These are phyloP conservation scores for Pygmarrhopalites habei DNA, from an alignment of 1,140 invertebrate genomes.

Conservation along the genomic window DNA sequence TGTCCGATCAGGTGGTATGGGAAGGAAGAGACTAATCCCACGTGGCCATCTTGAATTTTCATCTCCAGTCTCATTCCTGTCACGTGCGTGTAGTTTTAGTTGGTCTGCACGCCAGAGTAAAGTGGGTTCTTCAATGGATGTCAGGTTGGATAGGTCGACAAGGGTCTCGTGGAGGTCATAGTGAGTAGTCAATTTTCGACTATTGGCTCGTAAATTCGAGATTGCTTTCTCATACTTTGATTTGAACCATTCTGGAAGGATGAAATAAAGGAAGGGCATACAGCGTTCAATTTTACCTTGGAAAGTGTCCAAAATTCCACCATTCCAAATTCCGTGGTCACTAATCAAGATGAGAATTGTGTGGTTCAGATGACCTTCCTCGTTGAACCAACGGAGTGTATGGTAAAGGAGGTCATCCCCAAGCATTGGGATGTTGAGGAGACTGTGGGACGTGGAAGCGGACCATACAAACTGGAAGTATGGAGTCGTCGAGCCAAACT, in stretches of 20 bases:
- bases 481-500: background rate
- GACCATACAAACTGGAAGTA: constrained; percentile 73
- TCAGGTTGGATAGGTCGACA: constrained; percentile 53
- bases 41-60: constrained; percentile 41
- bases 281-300: constrained; percentile 81
- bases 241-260: constrained; percentile 64
- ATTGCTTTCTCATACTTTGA: constrained; percentile 55
- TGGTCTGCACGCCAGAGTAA: background rate
- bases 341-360: constrained; percentile 70
- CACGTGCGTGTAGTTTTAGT: constrained; percentile 14
- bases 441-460: constrained; percentile 67
- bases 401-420: constrained; percentile 52
- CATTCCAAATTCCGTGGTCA: constrained; percentile 88
- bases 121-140: background rate
- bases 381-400: constrained; percentile 41
- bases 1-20: constrained; percentile 43
- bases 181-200: constrained; percentile 65
- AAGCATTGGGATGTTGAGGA: constrained; percentile 60
- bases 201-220: constrained; percentile 61
- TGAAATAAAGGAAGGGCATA: constrained; percentile 73
- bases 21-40: constrained; percentile 41
- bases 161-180: constrained; percentile 74
- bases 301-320: constrained; percentile 65
- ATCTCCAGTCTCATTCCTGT: constrained; percentile 17
- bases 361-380: constrained; percentile 43